These are phyloP conservation scores for Scarus forsteni DNA, from an alignment of 2,797 vertebrate species.

Conservation along the genomic window DNA sequence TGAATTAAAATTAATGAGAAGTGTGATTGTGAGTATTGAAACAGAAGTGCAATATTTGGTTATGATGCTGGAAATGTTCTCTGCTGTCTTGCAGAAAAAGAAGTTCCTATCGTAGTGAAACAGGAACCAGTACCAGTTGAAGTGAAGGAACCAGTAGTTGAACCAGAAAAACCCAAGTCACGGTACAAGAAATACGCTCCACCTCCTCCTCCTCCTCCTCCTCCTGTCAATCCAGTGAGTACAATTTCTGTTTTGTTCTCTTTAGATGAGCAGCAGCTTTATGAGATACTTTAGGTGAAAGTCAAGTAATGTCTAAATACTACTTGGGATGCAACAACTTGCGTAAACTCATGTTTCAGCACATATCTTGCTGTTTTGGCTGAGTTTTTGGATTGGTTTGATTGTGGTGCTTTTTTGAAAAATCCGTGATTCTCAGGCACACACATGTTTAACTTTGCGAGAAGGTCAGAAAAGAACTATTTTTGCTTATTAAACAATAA, in stretches of 20 bases:
- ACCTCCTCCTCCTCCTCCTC: slow-evolving; percentile 76
- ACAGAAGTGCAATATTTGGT: not conserved
- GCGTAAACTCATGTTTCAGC: too few relatives aligned
- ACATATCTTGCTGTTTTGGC: too few relatives aligned
- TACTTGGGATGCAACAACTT: too few relatives aligned
- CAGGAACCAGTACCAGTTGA: slow-evolving; percentile 84
- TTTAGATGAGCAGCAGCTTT: not conserved
- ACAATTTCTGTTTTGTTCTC: slow-evolving; percentile 2
- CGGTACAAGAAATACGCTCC: slow-evolving; percentile 89
- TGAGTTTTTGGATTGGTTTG: too few relatives aligned
- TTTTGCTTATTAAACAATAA: too few relatives aligned
- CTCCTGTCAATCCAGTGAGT: slow-evolving; percentile 85
- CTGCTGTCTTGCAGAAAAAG: slow-evolving; percentile 82
- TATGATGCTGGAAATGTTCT: not conserved
- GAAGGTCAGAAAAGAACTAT: too few relatives aligned
- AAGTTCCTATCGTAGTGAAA: slow-evolving; percentile 84
- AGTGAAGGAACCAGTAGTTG: slow-evolving; percentile 82
- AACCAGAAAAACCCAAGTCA: slow-evolving; percentile 89
- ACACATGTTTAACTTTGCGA: too few relatives aligned
- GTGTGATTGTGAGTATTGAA: not conserved
- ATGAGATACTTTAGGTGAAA: not conserved
- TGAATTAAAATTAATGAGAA: not conserved
- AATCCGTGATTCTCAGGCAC: too few relatives aligned
- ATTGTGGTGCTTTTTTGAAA: too few relatives aligned
- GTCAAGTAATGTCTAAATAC: too few relatives aligned